These are phyloP conservation scores for Chlorocebus sabaeus DNA, from an alignment of 2,113 vertebrate species.

Conservation along the genomic window DNA sequence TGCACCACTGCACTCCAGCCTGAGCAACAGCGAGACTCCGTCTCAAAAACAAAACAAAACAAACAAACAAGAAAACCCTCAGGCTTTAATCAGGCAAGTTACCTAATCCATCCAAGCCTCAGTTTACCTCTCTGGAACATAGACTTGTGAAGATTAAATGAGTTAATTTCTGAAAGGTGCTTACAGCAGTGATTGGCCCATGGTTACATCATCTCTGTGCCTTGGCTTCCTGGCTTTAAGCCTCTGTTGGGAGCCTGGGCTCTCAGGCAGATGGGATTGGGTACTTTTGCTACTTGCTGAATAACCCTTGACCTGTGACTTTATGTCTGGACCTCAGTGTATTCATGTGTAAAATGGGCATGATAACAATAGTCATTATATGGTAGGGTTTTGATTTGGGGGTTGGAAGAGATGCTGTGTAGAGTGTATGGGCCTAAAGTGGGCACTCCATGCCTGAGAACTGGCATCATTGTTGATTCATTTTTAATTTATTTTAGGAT, in stretches of 20 bases:
- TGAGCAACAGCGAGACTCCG: too few relatives aligned
- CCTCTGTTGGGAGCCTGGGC: not conserved
- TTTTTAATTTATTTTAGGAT: slow-evolving; percentile 82
- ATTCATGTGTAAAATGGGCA: not conserved
- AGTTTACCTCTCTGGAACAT: not conserved
- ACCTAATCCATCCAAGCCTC: not conserved
- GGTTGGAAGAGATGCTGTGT: not conserved
- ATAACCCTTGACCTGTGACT: not conserved
- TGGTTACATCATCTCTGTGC: not conserved
- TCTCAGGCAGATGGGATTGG: not conserved
- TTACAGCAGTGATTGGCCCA: not conserved
- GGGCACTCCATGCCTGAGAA: not conserved
- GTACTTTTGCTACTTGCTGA: not conserved
- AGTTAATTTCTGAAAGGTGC: not conserved
- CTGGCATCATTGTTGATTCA: not conserved
- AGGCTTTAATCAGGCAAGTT: not conserved
- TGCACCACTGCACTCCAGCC: too few relatives aligned
- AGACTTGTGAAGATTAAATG: not conserved
- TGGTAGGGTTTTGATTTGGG: not conserved
- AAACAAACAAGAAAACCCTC: not conserved
- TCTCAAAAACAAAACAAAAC: too few relatives aligned
- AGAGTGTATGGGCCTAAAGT: not conserved
- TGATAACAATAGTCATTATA: not conserved
- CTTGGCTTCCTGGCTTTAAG: not conserved
- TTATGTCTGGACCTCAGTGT: not conserved